These are phyloP conservation scores for Oncorhynchus clarkii DNA, from an alignment of 2,113 vertebrate genomes.

Conservation along the genomic window DNA sequence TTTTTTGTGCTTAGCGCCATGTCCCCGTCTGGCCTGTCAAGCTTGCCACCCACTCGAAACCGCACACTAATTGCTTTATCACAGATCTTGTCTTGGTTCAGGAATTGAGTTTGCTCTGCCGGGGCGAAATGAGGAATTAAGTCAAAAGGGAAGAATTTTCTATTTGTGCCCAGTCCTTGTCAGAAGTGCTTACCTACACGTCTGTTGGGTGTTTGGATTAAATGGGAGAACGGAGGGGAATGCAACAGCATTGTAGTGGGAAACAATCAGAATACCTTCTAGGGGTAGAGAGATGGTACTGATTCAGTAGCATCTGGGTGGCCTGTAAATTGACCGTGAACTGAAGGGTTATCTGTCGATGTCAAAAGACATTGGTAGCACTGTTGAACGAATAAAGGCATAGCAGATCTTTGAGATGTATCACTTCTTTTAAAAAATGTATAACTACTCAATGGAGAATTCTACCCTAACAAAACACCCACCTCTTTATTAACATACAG, in stretches of 20 bases:
- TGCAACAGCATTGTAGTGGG: conserved; percentile 50
- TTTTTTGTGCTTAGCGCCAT: conserved; percentile 51
- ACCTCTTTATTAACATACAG: no score
- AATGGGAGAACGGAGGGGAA: conserved; percentile 45
- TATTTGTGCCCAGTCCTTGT: conserved; percentile 64
- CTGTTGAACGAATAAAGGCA: no score
- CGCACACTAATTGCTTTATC: conserved; percentile 69
- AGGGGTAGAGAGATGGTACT: conserved; percentile 41
- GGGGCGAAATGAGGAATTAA: conserved; percentile 56
- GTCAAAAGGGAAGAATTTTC: conserved; percentile 64
- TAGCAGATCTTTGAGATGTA: no score
- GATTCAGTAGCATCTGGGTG: conserved; percentile 37
- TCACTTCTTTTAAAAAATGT: no score
- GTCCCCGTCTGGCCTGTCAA: conserved; percentile 37
- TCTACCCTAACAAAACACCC: no score
- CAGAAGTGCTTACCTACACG: conserved; percentile 61
- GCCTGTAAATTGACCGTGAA: no score
- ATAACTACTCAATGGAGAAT: no score
- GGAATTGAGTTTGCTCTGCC: conserved; percentile 62
- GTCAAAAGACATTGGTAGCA: no score
- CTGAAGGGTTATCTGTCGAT: no score
- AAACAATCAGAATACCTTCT: conserved; percentile 63
- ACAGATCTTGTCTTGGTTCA: conserved; percentile 66
- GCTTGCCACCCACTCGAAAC: conserved; percentile 46
- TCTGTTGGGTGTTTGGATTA: conserved; percentile 64